Evolutionary conservation across 2,113 vertebrate genomes (phyloP), one percentile per base, ranked within the genome.

Genomic region (Scatophagus argus): DNA sequence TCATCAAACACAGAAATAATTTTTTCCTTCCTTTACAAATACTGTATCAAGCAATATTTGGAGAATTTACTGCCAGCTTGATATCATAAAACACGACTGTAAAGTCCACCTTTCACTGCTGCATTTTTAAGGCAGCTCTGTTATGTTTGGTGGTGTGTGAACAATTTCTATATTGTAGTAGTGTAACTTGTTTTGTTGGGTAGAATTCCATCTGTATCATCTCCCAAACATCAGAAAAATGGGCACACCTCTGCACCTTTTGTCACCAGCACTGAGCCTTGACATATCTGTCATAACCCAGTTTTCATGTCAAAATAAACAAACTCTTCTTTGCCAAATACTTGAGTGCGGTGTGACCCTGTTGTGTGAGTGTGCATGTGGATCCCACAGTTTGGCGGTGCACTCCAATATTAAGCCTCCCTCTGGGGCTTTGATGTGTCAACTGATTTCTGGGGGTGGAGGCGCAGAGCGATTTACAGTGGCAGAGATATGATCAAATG

Each of bases 401-500:
- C 59, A 52, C 60, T 59, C 47, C 9, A 31, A 41, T 51, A 39
- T 47, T 36, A 44, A 77, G 60, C 46, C 32, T 67, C 63, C 65
- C 56, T 63, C 7, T 1, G 54, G 59, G 41, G 31, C 63, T 85
- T 74, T 83, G 82, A 85, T 81, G 54, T 77, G 81, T 73, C 84
- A 81, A 55, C 65, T 58, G 80, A 85, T 76, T 49, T 55, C 31
- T 38, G 25, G 39, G 39, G 70, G 68, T 70, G 58, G 77, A 74
- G 59, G 62, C 49, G 52, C 46, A 4, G 32, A 85, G 82, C 32
- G 34, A 61, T 75, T 75, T 69, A 65, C 76, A 61, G 63, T 51
- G 55, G 38, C 75, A 52, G 54, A 80, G 86, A 82, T 79, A 58
- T 67, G 82, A 88, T 83, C 74, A 81, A 85, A 81, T 70, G 65